Evolutionary conservation across 2,797 vertebrate species (phyloP).

Genomic region (Chelonia mydas): DNA sequence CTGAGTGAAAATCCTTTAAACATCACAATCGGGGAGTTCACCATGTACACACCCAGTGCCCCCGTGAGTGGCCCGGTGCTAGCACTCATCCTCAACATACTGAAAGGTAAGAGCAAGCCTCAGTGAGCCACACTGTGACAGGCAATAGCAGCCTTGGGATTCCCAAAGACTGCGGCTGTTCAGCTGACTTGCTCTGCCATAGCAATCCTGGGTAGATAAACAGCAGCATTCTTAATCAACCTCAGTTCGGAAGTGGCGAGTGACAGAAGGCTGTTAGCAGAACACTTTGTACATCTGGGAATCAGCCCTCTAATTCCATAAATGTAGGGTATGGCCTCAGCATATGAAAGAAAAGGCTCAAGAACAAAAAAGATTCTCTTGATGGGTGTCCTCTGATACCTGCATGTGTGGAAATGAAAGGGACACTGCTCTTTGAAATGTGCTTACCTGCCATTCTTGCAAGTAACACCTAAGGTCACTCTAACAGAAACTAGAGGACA

Average conservation of each 20-base stretch:
- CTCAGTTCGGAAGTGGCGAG: neutral
- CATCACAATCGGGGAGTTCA: slow-evolving; percentile 85
- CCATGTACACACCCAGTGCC: slow-evolving; percentile 86
- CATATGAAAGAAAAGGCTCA: neutral
- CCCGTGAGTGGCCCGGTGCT: slow-evolving; percentile 94
- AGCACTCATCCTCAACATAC: slow-evolving; percentile 92
- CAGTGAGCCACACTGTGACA: neutral
- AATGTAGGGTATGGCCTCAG: neutral
- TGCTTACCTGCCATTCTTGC: neutral
- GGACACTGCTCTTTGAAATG: neutral
- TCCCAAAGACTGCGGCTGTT: neutral
- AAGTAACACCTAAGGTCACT: neutral
- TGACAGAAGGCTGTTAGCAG: neutral
- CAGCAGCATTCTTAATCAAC: neutral
- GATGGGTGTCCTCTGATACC: neutral
- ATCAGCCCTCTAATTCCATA: neutral
- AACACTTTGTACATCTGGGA: neutral
- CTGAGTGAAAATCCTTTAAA: slow-evolving; percentile 85
- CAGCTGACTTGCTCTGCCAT: neutral
- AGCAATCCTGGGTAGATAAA: neutral
- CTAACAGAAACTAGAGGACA: neutral
- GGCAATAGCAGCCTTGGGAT: neutral
- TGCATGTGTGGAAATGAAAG: neutral
- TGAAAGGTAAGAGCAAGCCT: slow-evolving; percentile 85
- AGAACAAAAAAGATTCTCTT: neutral